Base-by-base conservation (phyloP, 2,888 invertebrate species). In the Acanthosepion esculentum region DNA sequence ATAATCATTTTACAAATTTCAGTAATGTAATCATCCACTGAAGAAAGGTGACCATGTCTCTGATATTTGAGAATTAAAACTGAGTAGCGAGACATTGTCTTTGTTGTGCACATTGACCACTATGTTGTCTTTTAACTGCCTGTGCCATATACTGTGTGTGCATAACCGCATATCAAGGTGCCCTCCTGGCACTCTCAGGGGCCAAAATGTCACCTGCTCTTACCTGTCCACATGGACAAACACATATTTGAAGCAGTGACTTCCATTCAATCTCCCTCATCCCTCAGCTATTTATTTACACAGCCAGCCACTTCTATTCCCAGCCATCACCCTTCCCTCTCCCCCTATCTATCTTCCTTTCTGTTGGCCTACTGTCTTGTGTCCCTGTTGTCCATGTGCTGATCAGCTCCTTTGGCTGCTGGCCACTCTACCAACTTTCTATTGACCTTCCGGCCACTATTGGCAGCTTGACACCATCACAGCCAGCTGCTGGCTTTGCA, bases 391-490 rank as follows among this genome's bases (percentile, higher is more conserved):
- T 78, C n/a, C 78, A 78, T n/a, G 18, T n/a, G 78, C 18, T n/a
- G n/a, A 78, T 78, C 78, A 78, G n/a, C 78, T 78, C 78, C 78
- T 78, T 78, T 78, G n/a, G 78, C n/a, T 78, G n/a, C 78, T 78
- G 78, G n/a, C n/a, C 78, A 78, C 33, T 5, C 33, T 33, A 78
- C 78, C n/a, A 78, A 78, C n/a, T 33, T n/a, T n/a, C 41, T n/a
- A 78, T n/a, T 33, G n/a, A n/a, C 33, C 15, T n/a, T 78, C 59
- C 23, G 59, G 59, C 59, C 59, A 59, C 59, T 78, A 12, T 18
- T 78, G n/a, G n/a, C 15, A n/a, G 15, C 78, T 78, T 12, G n/a
- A 78, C 33, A 78, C 78, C 78, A 78, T 78, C 78, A 78, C 18
- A 33, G 78, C 78, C 78, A 78, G 78, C n/a, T 78, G 78, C 78